phyloP scores from a whole-genome alignment of 2,797 vertebrate genomes.

The Emys orbicularis region DNA sequence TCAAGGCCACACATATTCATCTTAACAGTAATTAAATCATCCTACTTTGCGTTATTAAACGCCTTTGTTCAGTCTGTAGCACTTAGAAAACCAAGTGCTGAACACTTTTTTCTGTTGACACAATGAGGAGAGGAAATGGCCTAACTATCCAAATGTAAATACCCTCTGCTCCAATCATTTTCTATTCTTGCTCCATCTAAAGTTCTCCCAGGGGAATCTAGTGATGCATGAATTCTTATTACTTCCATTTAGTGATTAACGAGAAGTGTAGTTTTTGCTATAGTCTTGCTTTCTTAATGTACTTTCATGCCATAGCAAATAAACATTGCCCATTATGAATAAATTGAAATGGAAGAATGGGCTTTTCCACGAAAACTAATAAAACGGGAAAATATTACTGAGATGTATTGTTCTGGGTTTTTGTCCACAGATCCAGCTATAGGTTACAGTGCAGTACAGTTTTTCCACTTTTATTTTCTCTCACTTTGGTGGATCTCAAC shows the following conservation, averaged over 20 bases:
- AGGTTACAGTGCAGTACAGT: background rate
- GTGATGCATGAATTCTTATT: background rate
- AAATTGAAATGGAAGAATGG: background rate
- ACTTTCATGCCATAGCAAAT: background rate
- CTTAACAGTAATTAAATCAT: slow-evolving; percentile 5
- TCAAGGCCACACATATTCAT: background rate
- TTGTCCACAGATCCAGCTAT: background rate
- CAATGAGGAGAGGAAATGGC: slow-evolving; percentile 9
- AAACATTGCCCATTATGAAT: background rate
- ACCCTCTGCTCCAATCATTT: background rate
- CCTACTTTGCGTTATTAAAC: background rate
- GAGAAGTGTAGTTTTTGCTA: background rate
- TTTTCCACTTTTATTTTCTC: background rate
- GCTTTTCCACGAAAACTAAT: background rate
- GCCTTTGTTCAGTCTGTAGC: background rate
- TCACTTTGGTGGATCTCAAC: background rate
- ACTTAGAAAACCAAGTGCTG: too few species aligned
- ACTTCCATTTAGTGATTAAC: slow-evolving; percentile 10
- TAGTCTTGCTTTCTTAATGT: background rate
- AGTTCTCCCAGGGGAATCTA: slow-evolving; percentile 5
- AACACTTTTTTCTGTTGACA: too few species aligned
- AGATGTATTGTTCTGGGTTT: background rate
- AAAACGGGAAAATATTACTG: background rate
- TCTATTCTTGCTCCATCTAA: background rate
- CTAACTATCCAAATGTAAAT: background rate